Evolutionary conservation across 2,888 invertebrate genomes (phyloP).

Genomic region (Zhengitettix transpicula): DNA sequence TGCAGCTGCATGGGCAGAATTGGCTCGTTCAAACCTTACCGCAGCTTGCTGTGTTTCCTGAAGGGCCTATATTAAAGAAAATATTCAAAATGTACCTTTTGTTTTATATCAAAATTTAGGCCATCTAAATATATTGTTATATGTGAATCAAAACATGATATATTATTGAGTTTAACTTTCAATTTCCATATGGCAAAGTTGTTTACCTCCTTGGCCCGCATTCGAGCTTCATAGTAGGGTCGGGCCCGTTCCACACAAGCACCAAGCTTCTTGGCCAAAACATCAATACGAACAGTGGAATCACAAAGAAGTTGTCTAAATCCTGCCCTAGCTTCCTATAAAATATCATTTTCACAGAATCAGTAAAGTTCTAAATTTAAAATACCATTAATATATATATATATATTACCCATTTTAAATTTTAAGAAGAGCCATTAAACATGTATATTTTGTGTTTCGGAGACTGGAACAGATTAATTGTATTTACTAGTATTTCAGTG

Average conservation of each 20-base stretch:
- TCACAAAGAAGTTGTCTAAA: slow-evolving; percentile 74
- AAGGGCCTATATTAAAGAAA: slow-evolving; percentile 35
- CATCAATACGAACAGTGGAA: slow-evolving; percentile 65
- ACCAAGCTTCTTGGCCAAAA: slow-evolving; percentile 65
- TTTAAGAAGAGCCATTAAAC: too few species aligned
- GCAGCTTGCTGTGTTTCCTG: slow-evolving; percentile 71
- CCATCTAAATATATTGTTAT: too few species aligned
- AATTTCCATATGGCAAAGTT: background rate
- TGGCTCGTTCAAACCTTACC: slow-evolving; percentile 69
- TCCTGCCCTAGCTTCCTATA: slow-evolving; percentile 81
- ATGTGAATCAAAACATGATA: background rate
- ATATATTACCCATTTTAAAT: too few species aligned
- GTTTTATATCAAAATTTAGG: background rate
- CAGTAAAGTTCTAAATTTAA: background rate
- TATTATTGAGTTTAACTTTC: background rate
- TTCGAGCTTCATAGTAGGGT: slow-evolving; percentile 68
- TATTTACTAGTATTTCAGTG: too few species aligned
- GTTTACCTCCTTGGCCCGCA: slow-evolving; percentile 12
- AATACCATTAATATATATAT: background rate
- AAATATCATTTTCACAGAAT: slow-evolving; percentile 5
- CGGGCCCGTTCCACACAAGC: slow-evolving; percentile 75
- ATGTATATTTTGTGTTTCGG: too few species aligned
- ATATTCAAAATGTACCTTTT: background rate
- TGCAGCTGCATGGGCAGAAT: slow-evolving; percentile 78
- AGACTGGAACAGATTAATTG: too few species aligned